Conservation (phyloP, 2,888 invertebrate genomes). For the Pelosia muscerda region DNA sequence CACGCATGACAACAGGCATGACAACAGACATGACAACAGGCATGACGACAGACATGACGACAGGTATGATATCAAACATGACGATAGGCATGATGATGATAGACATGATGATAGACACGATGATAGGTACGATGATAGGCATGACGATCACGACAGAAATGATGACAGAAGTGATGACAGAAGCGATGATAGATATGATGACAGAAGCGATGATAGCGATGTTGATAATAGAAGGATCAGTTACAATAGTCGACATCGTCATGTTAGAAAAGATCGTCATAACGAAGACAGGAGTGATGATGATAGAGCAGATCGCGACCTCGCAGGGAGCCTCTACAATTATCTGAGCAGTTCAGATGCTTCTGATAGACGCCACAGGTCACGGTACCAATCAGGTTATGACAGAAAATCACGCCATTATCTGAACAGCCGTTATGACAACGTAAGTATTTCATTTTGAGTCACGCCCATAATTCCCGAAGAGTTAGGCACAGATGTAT, state of each 20-base stretch:
- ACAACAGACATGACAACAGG: too few relatives aligned
- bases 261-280: not conserved
- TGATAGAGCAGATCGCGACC: not conserved
- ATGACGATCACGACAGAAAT: constrained; percentile 9
- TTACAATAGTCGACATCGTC: not conserved
- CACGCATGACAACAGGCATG: too few relatives aligned
- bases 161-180: constrained; percentile 10
- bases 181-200: constrained; percentile 8
- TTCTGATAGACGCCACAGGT: not conserved
- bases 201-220: not conserved
- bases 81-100: constrained; percentile 6
- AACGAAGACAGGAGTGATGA: not conserved
- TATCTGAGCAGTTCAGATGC: not conserved
- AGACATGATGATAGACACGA: constrained; percentile 9
- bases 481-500: too few relatives aligned
- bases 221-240: not conserved
- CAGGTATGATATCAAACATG: not conserved
- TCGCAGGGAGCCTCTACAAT: not conserved
- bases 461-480: too few relatives aligned
- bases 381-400: not conserved
- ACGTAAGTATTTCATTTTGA: not conserved
- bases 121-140: constrained; percentile 4
- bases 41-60: too few relatives aligned
- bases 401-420: not conserved
- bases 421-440: not conserved